Evolutionary conservation across 2,113 vertebrate species (phyloP).

Genomic region (Poeciliopsis turrubarensis): DNA sequence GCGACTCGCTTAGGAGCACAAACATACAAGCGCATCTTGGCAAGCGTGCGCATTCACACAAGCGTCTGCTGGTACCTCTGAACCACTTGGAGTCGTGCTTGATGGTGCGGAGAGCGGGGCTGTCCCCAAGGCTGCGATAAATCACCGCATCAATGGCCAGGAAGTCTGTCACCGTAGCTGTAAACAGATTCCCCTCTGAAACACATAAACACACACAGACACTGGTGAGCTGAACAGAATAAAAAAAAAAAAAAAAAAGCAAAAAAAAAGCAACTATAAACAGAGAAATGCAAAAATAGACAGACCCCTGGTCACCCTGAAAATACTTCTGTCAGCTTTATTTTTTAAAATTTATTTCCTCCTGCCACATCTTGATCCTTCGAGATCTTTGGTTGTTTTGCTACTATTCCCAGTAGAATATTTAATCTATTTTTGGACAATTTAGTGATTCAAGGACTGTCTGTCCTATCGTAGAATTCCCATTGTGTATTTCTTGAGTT

Average conservation of each 20-base stretch:
- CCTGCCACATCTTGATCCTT: background rate
- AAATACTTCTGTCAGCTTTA: background rate
- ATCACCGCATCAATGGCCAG: slow-evolving; percentile 96
- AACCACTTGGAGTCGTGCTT: slow-evolving; percentile 99
- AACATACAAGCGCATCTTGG: background rate
- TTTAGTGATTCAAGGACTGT: background rate
- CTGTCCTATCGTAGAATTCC: background rate
- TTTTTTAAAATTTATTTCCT: background rate
- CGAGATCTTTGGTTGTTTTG: background rate
- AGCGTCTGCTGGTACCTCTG: slow-evolving; percentile 82
- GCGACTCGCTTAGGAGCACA: background rate
- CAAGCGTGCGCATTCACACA: slow-evolving; percentile 3
- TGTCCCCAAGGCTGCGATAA: slow-evolving; percentile 94
- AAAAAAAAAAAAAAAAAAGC: too few relatives aligned
- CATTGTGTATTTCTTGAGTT: background rate
- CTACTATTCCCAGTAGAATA: background rate
- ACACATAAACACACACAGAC: slow-evolving; percentile 33
- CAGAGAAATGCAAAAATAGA: background rate
- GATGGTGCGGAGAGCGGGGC: slow-evolving; percentile 90
- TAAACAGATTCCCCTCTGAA: slow-evolving; percentile 93
- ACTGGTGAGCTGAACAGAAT: slow-evolving; percentile 20
- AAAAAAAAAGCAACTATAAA: slow-evolving; percentile 14
- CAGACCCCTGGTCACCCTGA: background rate
- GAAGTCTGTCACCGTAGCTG: slow-evolving; percentile 96
- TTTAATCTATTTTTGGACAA: background rate